phyloP scores from a whole-genome alignment of 2,888 invertebrate genomes.

The Hoplodrina blanda region DNA sequence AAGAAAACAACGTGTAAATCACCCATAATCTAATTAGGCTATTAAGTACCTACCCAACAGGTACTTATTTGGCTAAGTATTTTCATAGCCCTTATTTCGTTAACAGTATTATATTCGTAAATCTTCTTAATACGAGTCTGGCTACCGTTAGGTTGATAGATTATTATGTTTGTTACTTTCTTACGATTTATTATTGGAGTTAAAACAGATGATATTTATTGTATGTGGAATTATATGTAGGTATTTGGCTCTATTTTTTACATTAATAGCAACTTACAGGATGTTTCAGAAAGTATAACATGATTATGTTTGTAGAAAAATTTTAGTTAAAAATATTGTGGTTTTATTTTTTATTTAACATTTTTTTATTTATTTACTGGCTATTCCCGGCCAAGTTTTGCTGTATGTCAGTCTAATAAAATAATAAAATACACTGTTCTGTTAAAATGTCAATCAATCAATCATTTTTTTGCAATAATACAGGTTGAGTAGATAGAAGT shows the following conservation, averaged over 20 bases:
- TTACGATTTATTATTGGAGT: constrained; percentile 24
- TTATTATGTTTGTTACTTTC: constrained; percentile 61
- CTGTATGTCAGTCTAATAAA: too few relatives aligned
- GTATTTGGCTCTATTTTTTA: neutral
- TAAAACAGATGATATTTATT: constrained; percentile 9
- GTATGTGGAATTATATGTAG: neutral
- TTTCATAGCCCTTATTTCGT: constrained; percentile 60
- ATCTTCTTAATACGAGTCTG: constrained; percentile 65
- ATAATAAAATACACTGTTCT: too few relatives aligned
- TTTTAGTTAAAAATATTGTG: too few relatives aligned
- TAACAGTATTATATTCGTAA: constrained; percentile 65
- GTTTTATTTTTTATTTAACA: too few relatives aligned
- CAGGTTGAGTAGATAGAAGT: too few relatives aligned
- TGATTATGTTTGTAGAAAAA: too few relatives aligned
- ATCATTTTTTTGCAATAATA: too few relatives aligned
- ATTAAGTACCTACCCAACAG: constrained; percentile 50
- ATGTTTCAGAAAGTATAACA: too few relatives aligned
- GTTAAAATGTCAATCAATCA: too few relatives aligned
- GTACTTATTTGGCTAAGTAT: constrained; percentile 61
- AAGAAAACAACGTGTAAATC: constrained; percentile 33
- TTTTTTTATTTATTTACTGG: too few relatives aligned
- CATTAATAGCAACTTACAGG: too few relatives aligned
- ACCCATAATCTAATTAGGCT: constrained; percentile 57
- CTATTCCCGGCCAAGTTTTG: too few relatives aligned
- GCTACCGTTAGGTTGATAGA: constrained; percentile 65